phyloP scores from a whole-genome alignment of 2,888 invertebrate species.

The Coecobrya sp. region DNA sequence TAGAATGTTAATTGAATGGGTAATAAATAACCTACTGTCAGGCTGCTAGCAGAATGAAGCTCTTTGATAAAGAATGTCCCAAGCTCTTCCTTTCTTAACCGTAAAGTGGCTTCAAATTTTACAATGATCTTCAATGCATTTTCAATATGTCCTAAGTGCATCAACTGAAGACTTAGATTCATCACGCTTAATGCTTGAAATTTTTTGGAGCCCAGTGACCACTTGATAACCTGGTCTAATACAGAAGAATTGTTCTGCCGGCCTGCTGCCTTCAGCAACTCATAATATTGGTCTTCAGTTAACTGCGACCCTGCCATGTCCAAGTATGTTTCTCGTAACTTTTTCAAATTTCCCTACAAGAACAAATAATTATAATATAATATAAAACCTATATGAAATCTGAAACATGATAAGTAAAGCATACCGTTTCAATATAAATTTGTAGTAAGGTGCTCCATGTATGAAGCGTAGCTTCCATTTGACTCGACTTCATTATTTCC shows the following conservation, averaged over 20 bases:
- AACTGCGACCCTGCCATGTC: slow-evolving; percentile 15
- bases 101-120: slow-evolving; percentile 31
- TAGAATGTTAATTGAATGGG: too few relatives aligned
- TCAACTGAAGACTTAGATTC: slow-evolving; percentile 26
- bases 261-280: slow-evolving; percentile 75
- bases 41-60: background rate
- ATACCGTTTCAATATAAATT: slow-evolving; percentile 77
- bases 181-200: slow-evolving; percentile 50
- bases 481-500: slow-evolving; percentile 69
- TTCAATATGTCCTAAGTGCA: slow-evolving; percentile 48
- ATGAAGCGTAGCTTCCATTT: too few relatives aligned
- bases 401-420: too few relatives aligned
- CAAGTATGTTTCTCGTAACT: slow-evolving; percentile 53
- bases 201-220: slow-evolving; percentile 2
- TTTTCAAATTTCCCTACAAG: slow-evolving; percentile 53
- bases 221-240: slow-evolving; percentile 25
- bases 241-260: slow-evolving; percentile 10
- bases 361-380: background rate
- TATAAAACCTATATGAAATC: background rate
- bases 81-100: slow-evolving; percentile 19
- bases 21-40: too few relatives aligned
- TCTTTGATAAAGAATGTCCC: slow-evolving; percentile 79
- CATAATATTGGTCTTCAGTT: slow-evolving; percentile 73
- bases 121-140: slow-evolving; percentile 61
- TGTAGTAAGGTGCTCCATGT: slow-evolving; percentile 76